phyloP scores from a whole-genome alignment of 1,140 invertebrate species.

The Tetraneura akinire region DNA sequence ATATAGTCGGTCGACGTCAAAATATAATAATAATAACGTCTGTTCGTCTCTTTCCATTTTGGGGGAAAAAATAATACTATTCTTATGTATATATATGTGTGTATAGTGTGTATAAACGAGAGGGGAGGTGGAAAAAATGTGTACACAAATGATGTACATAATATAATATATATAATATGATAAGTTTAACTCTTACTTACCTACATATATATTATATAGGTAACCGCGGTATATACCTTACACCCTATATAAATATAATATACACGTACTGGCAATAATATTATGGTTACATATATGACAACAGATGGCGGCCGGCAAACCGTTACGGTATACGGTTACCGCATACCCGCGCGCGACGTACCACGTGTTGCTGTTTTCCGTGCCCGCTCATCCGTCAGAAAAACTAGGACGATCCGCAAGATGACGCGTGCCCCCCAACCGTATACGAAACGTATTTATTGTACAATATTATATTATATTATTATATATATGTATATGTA shows the following conservation, averaged over 20 bases:
- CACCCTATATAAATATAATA: background rate
- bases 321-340: conserved; percentile 6
- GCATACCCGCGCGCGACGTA: background rate
- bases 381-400: conserved; percentile 4
- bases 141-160: background rate
- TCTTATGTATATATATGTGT: background rate
- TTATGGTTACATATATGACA: background rate
- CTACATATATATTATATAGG: background rate
- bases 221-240: background rate
- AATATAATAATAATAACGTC: background rate
- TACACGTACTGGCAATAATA: background rate
- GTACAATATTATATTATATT: too few relatives aligned
- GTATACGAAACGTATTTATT: too few relatives aligned
- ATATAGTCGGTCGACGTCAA: background rate
- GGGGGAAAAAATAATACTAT: background rate
- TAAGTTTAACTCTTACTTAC: background rate
- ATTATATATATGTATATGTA: too few relatives aligned
- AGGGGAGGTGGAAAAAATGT: conserved; percentile 1
- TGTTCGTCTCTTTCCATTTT: conserved; percentile 33
- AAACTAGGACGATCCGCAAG: background rate
- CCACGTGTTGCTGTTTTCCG: conserved; percentile 18
- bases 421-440: background rate
- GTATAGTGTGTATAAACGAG: background rate
- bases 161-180: background rate
- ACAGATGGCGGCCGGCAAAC: conserved; percentile 34